Base-by-base conservation (phyloP, 2,797 vertebrate species). In the Melopsittacus undulatus region DNA sequence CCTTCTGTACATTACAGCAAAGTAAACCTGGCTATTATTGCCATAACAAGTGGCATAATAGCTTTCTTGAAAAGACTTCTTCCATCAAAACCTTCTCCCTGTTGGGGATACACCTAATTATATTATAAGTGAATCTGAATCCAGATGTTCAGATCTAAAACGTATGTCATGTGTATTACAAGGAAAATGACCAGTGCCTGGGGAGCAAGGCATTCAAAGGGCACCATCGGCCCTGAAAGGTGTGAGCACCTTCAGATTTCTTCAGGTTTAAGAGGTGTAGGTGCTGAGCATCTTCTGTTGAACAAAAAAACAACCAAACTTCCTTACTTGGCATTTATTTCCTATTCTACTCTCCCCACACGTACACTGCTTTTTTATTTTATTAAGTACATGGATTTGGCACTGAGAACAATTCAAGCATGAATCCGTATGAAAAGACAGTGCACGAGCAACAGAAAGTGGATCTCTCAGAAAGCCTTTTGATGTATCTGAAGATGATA, bases 81-180 rank as follows among this genome's bases (percentile, higher is more conserved):
- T 86, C 92, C 45, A 95, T 48, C 69, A 63, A 80, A 90, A 15
- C 22, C 61, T n/a, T 72, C 62, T 84, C 43, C 48, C 80, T 0
- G 0, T 36, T 88, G 87, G 86, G 62, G 40, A 90, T 79, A 89
- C 42, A 75, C 34, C 68, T 83, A 83, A 82, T 94, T 93, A 40
- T 48, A 80, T 48, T 72, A 30, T 8, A 82, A 63, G 66, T 49
- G 51, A 84, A 57, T 92, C 70, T 84, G 59, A 92, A 95, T 73
- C 87, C 88, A 90, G 87, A 91, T 96, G 90, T 92, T 78, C 59
- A 80, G 89, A 81, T 43, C 29, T 29, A 57, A 94, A 94, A 94
- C 0, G 5, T 15, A 40, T 54, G 46, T 15, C 49, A 76, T 0
- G 2, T 64, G 17, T 7, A 49, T 62, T 30, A 61, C 0, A 1